phyloP scores from a whole-genome alignment of 2,888 invertebrate species.

The Eristalis tenax region DNA sequence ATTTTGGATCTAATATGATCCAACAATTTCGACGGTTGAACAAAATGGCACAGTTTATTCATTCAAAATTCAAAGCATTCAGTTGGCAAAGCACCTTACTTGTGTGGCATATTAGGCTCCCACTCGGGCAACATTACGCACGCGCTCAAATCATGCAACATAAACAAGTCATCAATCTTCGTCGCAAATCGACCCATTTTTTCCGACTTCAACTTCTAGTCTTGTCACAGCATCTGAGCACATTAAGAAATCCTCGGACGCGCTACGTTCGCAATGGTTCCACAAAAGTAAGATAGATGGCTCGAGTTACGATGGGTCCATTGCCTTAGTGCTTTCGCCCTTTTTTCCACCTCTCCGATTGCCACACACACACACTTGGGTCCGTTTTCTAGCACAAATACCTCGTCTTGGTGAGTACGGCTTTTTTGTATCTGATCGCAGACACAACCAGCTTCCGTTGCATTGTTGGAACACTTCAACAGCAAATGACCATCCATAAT shows the following conservation, averaged over 20 bases:
- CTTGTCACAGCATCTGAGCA: neutral
- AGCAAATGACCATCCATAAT: constrained; percentile 55
- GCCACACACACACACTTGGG: neutral
- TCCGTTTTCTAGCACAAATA: neutral
- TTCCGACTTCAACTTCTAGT: neutral
- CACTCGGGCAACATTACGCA: neutral
- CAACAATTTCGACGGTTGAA: too few species aligned
- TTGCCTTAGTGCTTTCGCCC: constrained; percentile 54
- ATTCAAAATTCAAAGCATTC: neutral
- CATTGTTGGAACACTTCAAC: constrained; percentile 55
- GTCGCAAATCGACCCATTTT: neutral
- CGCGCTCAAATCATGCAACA: neutral
- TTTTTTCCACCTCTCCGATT: constrained; percentile 26
- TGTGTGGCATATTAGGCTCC: neutral
- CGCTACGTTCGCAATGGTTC: neutral
- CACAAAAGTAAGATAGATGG: neutral
- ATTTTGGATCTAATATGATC: too few species aligned
- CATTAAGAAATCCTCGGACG: neutral
- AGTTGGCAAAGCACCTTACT: neutral
- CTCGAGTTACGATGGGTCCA: neutral
- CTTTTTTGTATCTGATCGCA: neutral
- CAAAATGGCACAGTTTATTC: neutral
- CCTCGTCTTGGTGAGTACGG: neutral
- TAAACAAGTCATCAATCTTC: neutral
- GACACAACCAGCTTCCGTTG: constrained; percentile 62